Evolutionary conservation across 2,888 invertebrate genomes (phyloP).

Genomic region (Gibbula magus): DNA sequence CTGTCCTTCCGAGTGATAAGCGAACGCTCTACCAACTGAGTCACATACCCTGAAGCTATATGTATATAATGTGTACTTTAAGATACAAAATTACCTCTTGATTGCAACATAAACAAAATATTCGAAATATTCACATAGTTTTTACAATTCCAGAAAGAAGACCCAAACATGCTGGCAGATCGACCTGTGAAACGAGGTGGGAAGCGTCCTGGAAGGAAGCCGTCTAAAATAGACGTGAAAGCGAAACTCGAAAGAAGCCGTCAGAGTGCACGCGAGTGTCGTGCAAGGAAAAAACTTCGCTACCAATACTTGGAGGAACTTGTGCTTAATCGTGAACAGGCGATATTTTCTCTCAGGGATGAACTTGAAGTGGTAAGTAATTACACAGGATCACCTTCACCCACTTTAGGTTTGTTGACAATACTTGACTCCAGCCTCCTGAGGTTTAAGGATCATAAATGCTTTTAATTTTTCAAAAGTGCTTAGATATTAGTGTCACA

Average conservation of each 20-base stretch:
- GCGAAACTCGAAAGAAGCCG: conserved; percentile 96
- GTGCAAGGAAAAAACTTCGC: conserved; percentile 95
- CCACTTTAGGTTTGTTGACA: not conserved
- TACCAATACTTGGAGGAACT: conserved; percentile 97
- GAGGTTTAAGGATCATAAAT: too few relatives aligned
- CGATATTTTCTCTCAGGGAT: conserved; percentile 88
- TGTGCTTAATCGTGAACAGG: conserved; percentile 93
- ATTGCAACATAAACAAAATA: not conserved
- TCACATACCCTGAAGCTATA: too few relatives aligned
- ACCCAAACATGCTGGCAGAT: conserved; percentile 52
- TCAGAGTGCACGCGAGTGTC: conserved; percentile 97
- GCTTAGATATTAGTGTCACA: too few relatives aligned
- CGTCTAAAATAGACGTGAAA: conserved; percentile 91
- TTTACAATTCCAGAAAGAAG: conserved; percentile 26
- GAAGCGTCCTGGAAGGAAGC: conserved; percentile 84
- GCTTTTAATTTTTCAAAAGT: too few relatives aligned
- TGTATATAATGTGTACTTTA: too few relatives aligned
- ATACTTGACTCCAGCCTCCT: too few relatives aligned
- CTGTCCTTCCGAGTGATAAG: too few relatives aligned
- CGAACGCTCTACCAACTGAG: too few relatives aligned
- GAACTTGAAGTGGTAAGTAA: conserved; percentile 90
- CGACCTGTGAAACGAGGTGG: conserved; percentile 49
- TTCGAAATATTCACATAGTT: not conserved
- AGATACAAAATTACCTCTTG: too few relatives aligned
- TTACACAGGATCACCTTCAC: not conserved